Base-by-base conservation (phyloP, 2,113 vertebrate species). In the Myrmecophaga tridactyla region DNA sequence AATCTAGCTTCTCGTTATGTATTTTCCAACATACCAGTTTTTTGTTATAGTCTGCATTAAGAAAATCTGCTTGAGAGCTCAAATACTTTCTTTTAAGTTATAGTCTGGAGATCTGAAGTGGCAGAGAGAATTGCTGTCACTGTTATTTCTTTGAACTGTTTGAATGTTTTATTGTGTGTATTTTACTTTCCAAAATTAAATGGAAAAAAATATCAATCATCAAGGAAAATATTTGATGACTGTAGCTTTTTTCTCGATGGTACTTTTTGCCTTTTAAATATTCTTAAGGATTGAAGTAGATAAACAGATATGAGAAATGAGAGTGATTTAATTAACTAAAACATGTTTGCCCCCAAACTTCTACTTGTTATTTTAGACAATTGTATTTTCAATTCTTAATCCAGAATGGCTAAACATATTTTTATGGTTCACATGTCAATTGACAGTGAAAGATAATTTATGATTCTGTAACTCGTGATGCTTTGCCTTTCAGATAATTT, bases 11-110 rank as follows among this genome's bases (percentile, higher is more conserved):
- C n/a, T 87, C 72, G 11, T 23, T 67, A n/a, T 27, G 18, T 27
- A 17, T 94, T 90, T 84, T 73, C 15, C 86, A 67, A 85, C 34
- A 46, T 7, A 63, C 4, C 8, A 51, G 25, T 62, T 29, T n/a
- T 92, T 29, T 25, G 29, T 88, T 82, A 88, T 53, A 69, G 41
- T n/a, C 21, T 27, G 36, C 48, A 72, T 90, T 63, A n/a, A 88
- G 80, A 60, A 85, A 76, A 51, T 12, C 21, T 86, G 21, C 20
- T n/a, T 94, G 53, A 95, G 73, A 94, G 31, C 6, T 73, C 81
- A 88, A 94, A 85, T 63, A 34, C 12, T 87, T 94, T 62, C 36
- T 90, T 87, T 73, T 90, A 90, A 89, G 29, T 87, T 41, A 58
- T 83, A 84, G 36, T 81, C 36, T 88, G 46, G 88, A 2, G 5